A percentile compares a stretch with the other conserved stretches of the same genome.
Evolutionary conservation across 2,888 invertebrate species (phyloP).

Genomic region (Eurytoma adleriae): DNA sequence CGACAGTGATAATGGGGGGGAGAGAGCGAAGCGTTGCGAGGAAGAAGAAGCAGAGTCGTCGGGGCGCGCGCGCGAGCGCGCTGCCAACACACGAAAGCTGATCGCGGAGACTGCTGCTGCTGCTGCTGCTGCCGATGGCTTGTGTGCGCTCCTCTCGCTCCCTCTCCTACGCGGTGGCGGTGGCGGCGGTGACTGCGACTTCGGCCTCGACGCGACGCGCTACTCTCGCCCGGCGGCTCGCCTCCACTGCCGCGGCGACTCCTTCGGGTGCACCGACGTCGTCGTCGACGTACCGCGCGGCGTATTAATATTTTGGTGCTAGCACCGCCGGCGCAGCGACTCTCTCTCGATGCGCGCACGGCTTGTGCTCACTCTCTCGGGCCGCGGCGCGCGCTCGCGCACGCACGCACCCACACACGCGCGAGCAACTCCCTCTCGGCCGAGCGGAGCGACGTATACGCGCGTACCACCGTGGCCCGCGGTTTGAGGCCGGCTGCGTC

Average conservation of each 20-base stretch:
- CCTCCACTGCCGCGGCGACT: background rate
- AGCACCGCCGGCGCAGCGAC: background rate
- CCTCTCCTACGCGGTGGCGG: conserved; percentile 16
- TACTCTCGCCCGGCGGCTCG: no score
- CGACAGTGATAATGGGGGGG: no score
- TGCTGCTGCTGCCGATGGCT: background rate
- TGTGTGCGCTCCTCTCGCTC: background rate
- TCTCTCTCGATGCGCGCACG: background rate
- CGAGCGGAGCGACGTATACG: background rate
- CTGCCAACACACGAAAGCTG: background rate
- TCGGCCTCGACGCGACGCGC: background rate
- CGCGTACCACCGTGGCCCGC: background rate
- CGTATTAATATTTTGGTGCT: no score
- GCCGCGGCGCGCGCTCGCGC: background rate
- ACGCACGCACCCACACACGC: background rate
- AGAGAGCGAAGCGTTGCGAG: background rate
- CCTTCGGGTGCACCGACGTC: no score
- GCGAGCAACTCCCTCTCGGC: background rate
- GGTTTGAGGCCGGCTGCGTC: background rate
- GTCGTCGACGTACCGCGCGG: no score
- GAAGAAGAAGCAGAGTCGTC: background rate
- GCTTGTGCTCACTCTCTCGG: background rate
- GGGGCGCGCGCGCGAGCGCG: background rate
- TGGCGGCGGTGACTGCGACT: conserved; percentile 5
- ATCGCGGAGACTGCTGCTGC: background rate